Percentiles rank a stretch among this genome's conserved stretches.
Conservation (phyloP, 2,113 vertebrate genomes). For the Syngnathus floridae region DNA sequence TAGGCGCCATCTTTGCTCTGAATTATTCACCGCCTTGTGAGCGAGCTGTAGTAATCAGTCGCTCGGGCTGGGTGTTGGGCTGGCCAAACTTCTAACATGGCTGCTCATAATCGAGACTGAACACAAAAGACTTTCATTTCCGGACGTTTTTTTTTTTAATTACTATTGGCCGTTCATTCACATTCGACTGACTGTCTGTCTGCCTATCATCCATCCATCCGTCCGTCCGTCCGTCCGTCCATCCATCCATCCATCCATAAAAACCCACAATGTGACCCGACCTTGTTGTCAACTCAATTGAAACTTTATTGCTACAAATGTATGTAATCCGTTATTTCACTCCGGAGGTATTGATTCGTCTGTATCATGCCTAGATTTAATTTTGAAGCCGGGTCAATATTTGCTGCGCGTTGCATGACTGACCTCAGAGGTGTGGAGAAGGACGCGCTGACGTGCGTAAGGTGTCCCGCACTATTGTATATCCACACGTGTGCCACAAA, state of each 20-base stretch:
- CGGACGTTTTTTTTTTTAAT: no score
- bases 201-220: no score
- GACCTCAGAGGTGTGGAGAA: constrained; percentile 23
- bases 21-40: constrained; percentile 36
- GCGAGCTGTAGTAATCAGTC: constrained; percentile 4
- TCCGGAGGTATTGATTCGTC: constrained; percentile 61
- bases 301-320: constrained; percentile 8
- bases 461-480: not conserved
- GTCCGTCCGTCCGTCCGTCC: no score
- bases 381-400: constrained; percentile 48
- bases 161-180: not conserved
- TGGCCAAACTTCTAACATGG: not conserved
- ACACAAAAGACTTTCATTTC: not conserved
- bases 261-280: not conserved
- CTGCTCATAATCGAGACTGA: not conserved
- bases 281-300: not conserved
- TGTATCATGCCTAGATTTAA: constrained; percentile 37
- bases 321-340: constrained; percentile 14
- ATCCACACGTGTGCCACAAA: not conserved
- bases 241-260: no score
- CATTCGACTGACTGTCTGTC: not conserved
- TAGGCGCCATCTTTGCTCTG: constrained; percentile 22
- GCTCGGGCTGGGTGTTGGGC: not conserved
- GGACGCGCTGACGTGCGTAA: not conserved
- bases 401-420: constrained; percentile 26